Percentiles rank a stretch among this genome's conserved stretches.
phyloP scores from a whole-genome alignment of 2,888 invertebrate genomes.

The Axea sp. region DNA sequence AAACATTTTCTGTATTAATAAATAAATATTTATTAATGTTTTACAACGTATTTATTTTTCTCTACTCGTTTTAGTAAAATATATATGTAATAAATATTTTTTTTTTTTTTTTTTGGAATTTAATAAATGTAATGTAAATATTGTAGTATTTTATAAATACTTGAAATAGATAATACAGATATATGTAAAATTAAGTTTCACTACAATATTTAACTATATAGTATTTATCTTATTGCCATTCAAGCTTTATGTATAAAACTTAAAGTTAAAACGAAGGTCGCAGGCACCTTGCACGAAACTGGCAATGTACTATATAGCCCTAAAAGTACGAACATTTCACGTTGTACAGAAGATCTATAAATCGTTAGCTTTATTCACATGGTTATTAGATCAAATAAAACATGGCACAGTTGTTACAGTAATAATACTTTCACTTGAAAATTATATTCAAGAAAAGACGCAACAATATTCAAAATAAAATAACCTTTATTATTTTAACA shows the following conservation, averaged over 20 bases:
- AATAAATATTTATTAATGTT: no score
- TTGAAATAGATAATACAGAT: no score
- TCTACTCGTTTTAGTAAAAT: no score
- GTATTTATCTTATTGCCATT: constrained; percentile 7
- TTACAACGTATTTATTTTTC: no score
- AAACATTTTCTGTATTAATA: no score
- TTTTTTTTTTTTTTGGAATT: no score
- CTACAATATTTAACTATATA: neutral
- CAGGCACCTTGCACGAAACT: constrained; percentile 25
- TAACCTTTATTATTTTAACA: no score
- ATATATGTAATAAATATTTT: no score
- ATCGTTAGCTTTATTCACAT: constrained; percentile 9
- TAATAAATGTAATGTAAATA: no score
- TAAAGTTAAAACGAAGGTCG: constrained; percentile 30
- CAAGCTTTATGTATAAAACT: constrained; percentile 11
- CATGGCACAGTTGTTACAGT: constrained; percentile 2
- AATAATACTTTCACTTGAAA: constrained; percentile 27
- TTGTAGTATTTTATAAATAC: no score
- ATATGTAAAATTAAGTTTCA: no score
- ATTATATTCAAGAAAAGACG: constrained; percentile 9
- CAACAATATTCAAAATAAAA: constrained; percentile 11
- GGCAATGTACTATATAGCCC: constrained; percentile 10
- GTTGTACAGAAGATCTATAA: constrained; percentile 4
- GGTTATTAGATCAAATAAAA: constrained; percentile 27
- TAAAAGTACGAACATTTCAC: neutral